These are phyloP conservation scores for Pseudobourletiella spinata DNA, from an alignment of 1,140 invertebrate genomes.

Conservation along the genomic window DNA sequence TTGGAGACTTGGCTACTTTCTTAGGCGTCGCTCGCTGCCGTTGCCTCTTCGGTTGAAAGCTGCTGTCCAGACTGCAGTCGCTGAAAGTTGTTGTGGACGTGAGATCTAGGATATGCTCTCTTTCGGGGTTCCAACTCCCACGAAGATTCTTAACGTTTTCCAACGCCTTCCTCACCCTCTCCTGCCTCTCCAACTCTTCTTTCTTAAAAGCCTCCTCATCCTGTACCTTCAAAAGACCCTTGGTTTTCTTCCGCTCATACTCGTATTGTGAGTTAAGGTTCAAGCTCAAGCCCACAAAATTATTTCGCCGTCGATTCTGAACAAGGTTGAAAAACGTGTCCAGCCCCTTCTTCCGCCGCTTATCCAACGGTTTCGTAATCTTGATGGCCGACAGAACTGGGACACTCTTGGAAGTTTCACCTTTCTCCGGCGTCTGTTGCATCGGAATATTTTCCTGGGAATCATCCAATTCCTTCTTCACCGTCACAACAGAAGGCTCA, in stretches of 20 bases:
- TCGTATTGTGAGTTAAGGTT: conserved; percentile 10
- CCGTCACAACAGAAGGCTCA: background rate
- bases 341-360: conserved; percentile 8
- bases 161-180: background rate
- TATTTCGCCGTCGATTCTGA: background rate
- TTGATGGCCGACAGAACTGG: too few species aligned
- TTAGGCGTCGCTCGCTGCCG: background rate
- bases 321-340: conserved; percentile 21
- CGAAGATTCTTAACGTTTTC: background rate
- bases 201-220: conserved; percentile 6
- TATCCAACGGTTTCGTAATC: background rate
- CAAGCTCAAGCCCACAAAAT: background rate
- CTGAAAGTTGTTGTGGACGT: background rate
- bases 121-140: conserved; percentile 2
- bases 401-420: background rate
- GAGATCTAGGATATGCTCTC: background rate
- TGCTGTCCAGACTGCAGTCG: background rate
- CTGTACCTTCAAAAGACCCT: conserved; percentile 1
- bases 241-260: conserved; percentile 4
- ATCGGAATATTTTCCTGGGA: conserved; percentile 2
- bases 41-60: background rate
- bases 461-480: background rate
- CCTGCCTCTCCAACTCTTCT: background rate
- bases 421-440: background rate
- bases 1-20: background rate